Base-by-base conservation (phyloP, 1,140 invertebrate species). In the Zaprionus ghesquierei region DNA sequence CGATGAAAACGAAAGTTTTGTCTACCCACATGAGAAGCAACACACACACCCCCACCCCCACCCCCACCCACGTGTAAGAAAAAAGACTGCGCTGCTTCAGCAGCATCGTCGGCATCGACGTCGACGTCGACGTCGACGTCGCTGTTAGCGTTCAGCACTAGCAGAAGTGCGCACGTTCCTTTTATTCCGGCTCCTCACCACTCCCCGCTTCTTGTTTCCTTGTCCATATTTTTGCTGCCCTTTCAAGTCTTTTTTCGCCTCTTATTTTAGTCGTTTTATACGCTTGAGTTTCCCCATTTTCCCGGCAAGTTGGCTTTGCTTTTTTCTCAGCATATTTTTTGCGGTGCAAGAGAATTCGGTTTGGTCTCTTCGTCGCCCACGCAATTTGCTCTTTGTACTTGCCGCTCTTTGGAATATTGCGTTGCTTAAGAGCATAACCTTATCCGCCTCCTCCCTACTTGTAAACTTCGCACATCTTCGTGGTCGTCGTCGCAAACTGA, bases 1-100 rank as follows among this genome's bases (percentile, higher is more conserved):
- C 41, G 60, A 78, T 49, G 79, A 86, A 85, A 87, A 72, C 81
- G 84, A 87, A 87, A 87, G 82, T 87, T 72, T 64, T 81, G 78
- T 69, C 72, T 75, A 74, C 70, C 75, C 75, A 86, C 81, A 84
- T 77, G 81, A 70, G 68, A 41, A 46, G 53, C 22, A 58, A 49
- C 51, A 18, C 44, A 54, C 22, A 46, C 35, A 59, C 64, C 49
- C 23, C 33, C 63, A 41, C 18, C 46, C 35, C 63, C 63, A 46
- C 31, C 53, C 23, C 41, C n/a, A 60, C 38, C 2, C 22, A 51
- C 3, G 5, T 23, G 12, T 5, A 58, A 31, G 35, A 8, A 65
- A 22, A 44, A 41, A 18, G 23, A 38, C 51, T 38, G 44, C 53
- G 77, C 49, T 59, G 51, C 44, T 27, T 13, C 55, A 25, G 46